Base-by-base conservation (phyloP, 2,888 invertebrate genomes). In the Lutraria lutraria region DNA sequence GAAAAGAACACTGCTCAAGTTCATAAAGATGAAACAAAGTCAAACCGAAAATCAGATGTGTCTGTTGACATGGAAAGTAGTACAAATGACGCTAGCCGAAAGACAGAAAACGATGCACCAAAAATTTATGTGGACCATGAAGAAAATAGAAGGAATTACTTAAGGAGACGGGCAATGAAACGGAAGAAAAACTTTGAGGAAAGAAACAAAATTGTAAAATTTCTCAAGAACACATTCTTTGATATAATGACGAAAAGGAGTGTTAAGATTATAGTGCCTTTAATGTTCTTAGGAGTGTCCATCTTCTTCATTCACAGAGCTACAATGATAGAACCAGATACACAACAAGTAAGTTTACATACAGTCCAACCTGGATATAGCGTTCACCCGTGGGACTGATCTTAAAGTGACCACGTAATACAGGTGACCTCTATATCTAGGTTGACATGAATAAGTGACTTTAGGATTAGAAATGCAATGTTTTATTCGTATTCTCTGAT, bases 321-420 rank as follows among this genome's bases (percentile, higher is more conserved):
- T 8, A 93, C 94, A 12, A 81, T 79, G 19, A 85, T 96, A 15
- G 89, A 95, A 76, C 94, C 95, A 19, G 95, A 96, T 53, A 94
- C 95, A 54, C 93, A 95, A 82, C 93, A 94, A 93, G 96, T 96
- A 88, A 93, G 92, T 86, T 54, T 29, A 68, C 56, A 15, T 31
- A 15, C n/a, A 43, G 43, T 43, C 43, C 43, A 43, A 43, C 43
- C 2, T 43, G 43, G 43, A 43, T 43, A 43, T 43, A 43, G 43
- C 43, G 43, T 2, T 43, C 43, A 43, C 43, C 43, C 8, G 2
- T 43, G 43, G 2, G 43, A 43, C 8, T 43, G 43, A 43, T 8
- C 43, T 43, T 4, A 4, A 43, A 43, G 43, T 43, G 43, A 43
- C 43, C 43, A 43, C 43, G 2, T 4, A 4, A 4, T 2, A 8